These are phyloP conservation scores for Hippocampus kuda DNA, from an alignment of 2,797 vertebrate species.

Conservation along the genomic window DNA sequence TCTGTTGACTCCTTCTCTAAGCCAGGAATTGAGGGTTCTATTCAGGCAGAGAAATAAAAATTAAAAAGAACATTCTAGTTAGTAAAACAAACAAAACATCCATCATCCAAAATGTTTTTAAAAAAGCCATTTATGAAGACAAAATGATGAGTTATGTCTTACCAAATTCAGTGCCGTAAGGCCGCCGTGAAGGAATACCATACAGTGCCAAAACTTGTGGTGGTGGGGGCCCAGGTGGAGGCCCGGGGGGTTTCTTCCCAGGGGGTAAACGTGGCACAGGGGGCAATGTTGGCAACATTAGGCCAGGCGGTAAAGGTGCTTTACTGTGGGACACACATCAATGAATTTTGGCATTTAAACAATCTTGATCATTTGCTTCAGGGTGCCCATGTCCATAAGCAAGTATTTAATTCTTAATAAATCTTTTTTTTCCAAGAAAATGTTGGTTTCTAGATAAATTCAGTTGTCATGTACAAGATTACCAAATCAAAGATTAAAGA, in stretches of 20 bases:
- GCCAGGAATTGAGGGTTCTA: conserved; percentile 54
- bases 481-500: background rate
- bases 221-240: conserved; percentile 89
- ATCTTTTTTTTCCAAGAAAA: background rate
- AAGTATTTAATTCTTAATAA: background rate
- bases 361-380: background rate
- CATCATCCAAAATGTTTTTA: background rate
- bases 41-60: background rate
- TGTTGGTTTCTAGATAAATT: background rate
- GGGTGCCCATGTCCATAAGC: background rate
- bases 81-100: background rate
- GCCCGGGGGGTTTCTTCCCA: conserved; percentile 89
- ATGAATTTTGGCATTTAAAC: background rate
- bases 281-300: conserved; percentile 56
- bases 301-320: conserved; percentile 46
- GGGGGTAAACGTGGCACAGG: conserved; percentile 88
- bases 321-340: conserved; percentile 52
- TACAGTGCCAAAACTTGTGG: conserved; percentile 89
- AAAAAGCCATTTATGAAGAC: background rate
- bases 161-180: conserved; percentile 66
- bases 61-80: background rate
- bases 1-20: conserved; percentile 55
- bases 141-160: conserved; percentile 11
- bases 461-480: too few relatives aligned
- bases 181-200: conserved; percentile 60